Percentiles rank a stretch among this genome's conserved stretches.
These are phyloP conservation scores for Callocephalon fimbriatum DNA, from an alignment of 2,113 vertebrate species.

Conservation along the genomic window DNA sequence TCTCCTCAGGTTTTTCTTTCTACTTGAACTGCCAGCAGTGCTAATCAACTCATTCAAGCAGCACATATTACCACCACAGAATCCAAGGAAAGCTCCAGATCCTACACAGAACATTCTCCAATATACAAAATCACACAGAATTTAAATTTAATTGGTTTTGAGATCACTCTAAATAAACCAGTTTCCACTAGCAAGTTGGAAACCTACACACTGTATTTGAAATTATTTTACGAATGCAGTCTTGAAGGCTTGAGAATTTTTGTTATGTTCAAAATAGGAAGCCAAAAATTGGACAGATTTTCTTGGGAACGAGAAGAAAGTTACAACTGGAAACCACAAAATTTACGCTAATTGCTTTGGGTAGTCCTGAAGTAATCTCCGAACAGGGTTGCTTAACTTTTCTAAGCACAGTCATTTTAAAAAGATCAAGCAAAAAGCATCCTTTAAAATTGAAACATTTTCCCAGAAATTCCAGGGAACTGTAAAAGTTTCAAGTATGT, in stretches of 20 bases:
- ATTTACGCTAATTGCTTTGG: not conserved
- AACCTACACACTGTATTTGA: not conserved
- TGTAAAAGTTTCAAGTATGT: not conserved
- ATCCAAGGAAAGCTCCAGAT: slow-evolving; percentile 7
- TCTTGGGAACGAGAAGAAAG: not conserved
- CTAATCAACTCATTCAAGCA: slow-evolving; percentile 63
- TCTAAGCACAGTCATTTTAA: not conserved
- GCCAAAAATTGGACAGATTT: not conserved
- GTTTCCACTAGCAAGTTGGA: not conserved
- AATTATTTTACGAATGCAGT: not conserved
- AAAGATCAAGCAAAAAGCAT: not conserved
- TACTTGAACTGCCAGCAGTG: slow-evolving; percentile 41
- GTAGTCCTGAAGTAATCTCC: not conserved
- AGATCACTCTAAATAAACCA: slow-evolving; percentile 1
- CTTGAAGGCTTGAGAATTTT: not conserved
- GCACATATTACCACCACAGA: not conserved
- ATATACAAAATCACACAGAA: not conserved
- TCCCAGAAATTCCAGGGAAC: not conserved
- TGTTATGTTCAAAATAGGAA: not conserved
- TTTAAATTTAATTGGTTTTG: not conserved
- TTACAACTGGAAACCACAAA: slow-evolving; percentile 11
- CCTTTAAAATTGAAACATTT: not conserved
- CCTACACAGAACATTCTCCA: not conserved
- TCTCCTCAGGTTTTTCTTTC: slow-evolving; percentile 59
- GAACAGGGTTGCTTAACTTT: not conserved